Evolutionary conservation across 2,113 vertebrate genomes (phyloP), one percentile per base, ranked within the genome.

Genomic region (Camarhynchus parvulus): DNA sequence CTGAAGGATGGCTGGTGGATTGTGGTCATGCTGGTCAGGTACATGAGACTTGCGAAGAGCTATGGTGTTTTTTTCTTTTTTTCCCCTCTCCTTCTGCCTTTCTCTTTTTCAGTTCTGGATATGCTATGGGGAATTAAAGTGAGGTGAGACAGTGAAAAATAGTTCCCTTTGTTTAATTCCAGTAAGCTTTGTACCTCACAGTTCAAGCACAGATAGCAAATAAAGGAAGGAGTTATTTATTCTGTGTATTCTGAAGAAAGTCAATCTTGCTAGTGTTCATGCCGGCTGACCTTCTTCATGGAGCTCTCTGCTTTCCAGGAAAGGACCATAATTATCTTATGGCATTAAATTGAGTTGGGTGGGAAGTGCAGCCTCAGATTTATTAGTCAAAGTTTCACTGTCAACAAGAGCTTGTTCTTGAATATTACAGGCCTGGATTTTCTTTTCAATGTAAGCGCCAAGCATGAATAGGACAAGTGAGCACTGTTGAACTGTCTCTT

Each of bases 311-410:
- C 93, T 94, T 95, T 91, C 46, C 52, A 78, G 90, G 66, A 78
- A 94, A 91, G 52, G 28, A n/a, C 64, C 27, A 1, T 74, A 62
- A 91, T 92, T 94, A 82, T 83, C 55, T 59, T 92, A 84, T 11
- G 19, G 37, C 50, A 70, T 55, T 83, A 58, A 84, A 79, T 7
- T 27, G 59, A 63, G 64, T 50, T 88, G 90, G 37, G 55, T 94
- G 78, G 53, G 58, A 92, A 92, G 75, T 1, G 4, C 37, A 85
- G 74, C 30, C 50, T 95, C 47, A 23, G 46, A 85, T 88, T 89
- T 94, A 89, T 87, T 89, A 91, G 76, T 75, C 80, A 70, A 82
- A 92, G 67, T 92, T 88, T 88, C 46, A 30, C 24, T 75, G 76
- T 94, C 55, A 81, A 49, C 64, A 84, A 66, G 72, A 81, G 27